Evolutionary conservation across 2,113 vertebrate genomes (phyloP).

Genomic region (Sminthopsis crassicaudata): DNA sequence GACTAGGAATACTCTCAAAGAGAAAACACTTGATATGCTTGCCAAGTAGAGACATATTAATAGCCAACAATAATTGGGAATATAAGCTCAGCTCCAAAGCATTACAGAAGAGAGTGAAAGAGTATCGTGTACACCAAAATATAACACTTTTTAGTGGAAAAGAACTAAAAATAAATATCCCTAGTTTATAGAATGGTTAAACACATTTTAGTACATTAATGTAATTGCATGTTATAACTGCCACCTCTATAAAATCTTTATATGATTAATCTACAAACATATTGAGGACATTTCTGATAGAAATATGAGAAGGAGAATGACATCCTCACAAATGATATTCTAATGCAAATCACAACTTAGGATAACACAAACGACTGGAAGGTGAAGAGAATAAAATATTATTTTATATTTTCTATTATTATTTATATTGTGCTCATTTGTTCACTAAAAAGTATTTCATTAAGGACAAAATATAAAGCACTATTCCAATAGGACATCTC

Average conservation of each 20-base stretch:
- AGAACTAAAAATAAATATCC: not conserved
- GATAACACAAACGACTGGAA: not conserved
- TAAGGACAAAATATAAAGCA: not conserved
- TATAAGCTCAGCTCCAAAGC: too few species aligned
- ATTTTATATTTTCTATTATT: not conserved
- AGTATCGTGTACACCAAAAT: not conserved
- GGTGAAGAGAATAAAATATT: not conserved
- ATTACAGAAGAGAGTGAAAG: too few species aligned
- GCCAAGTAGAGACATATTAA: not conserved
- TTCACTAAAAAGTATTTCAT: not conserved
- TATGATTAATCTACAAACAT: not conserved
- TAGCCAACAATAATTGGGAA: too few species aligned
- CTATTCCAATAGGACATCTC: not conserved
- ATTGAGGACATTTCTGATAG: not conserved
- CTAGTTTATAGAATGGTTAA: not conserved
- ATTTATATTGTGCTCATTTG: too few species aligned
- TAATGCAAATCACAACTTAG: not conserved
- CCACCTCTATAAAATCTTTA: not conserved
- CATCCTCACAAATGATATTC: not conserved
- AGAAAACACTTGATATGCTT: not conserved
- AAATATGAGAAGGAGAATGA: not conserved
- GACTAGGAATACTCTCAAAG: not conserved
- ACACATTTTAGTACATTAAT: not conserved
- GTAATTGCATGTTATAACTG: not conserved
- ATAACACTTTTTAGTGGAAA: not conserved